Percentiles rank a stretch among this genome's conserved stretches.
Conservation (phyloP, 2,797 vertebrate genomes). For the Typhlichthys subterraneus region DNA sequence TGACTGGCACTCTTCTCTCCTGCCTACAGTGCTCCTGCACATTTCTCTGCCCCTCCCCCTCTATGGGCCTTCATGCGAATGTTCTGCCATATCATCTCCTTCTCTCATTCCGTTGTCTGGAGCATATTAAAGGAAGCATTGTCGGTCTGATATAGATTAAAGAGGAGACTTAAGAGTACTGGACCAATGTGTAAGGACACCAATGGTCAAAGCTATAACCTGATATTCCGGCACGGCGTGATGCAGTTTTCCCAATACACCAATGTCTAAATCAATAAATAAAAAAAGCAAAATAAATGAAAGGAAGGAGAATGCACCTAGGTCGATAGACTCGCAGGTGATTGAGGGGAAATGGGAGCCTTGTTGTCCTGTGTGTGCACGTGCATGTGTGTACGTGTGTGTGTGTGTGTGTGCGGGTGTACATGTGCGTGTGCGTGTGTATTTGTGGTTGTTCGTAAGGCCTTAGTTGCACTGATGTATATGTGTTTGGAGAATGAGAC, state of each 20-base stretch:
- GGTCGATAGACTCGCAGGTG: constrained; percentile 71
- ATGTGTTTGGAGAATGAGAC: constrained; percentile 36
- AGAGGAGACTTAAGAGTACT: constrained; percentile 6
- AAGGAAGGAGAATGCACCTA: constrained; percentile 60
- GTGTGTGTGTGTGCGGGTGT: constrained; percentile 23
- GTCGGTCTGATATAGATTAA: constrained; percentile 22
- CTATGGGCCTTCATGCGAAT: constrained; percentile 22
- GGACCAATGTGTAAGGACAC: constrained; percentile 42
- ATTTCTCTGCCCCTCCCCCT: too few relatives aligned
- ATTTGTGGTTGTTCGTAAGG: constrained; percentile 29
- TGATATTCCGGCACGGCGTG: constrained; percentile 52
- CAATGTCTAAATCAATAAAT: constrained; percentile 68
- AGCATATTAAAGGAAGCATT: constrained; percentile 18
- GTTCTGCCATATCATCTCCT: constrained; percentile 14
- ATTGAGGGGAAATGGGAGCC: constrained; percentile 61
- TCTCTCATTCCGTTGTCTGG: constrained; percentile 40
- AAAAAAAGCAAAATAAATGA: constrained; percentile 61
- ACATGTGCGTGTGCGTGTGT: constrained; percentile 18
- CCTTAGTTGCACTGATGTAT: constrained; percentile 16
- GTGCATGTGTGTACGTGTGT: constrained; percentile 5
- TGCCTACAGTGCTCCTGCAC: too few relatives aligned
- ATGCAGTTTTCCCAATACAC: constrained; percentile 57
- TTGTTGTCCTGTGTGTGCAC: constrained; percentile 10
- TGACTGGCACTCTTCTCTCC: too few relatives aligned
- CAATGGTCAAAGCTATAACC: constrained; percentile 54